Percentiles rank a stretch among this genome's conserved stretches.
Conservation (phyloP, 2,888 invertebrate species). For the Lordiphosa andalusiaca region DNA sequence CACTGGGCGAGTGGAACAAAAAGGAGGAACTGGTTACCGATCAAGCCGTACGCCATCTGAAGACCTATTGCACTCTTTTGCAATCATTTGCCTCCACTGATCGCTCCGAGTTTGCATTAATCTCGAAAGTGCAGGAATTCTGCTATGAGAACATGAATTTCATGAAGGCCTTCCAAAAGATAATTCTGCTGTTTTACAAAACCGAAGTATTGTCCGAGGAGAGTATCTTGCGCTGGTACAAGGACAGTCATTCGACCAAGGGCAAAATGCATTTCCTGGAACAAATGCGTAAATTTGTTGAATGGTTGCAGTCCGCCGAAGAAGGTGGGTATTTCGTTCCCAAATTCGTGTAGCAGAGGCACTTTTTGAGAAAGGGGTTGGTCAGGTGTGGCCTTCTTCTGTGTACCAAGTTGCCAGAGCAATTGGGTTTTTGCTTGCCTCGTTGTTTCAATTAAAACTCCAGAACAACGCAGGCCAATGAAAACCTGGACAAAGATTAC, state of each 20-base stretch:
- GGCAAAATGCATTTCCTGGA: slow-evolving; percentile 99
- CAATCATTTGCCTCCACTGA: slow-evolving; percentile 92
- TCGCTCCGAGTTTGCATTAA: slow-evolving; percentile 92
- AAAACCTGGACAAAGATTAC: slow-evolving; percentile 58
- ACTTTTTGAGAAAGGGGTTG: slow-evolving; percentile 61
- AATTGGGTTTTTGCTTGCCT: slow-evolving; percentile 78
- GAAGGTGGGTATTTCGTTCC: slow-evolving; percentile 82
- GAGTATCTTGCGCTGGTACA: slow-evolving; percentile 97
- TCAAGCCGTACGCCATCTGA: slow-evolving; percentile 94
- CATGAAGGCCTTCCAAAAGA: slow-evolving; percentile 99
- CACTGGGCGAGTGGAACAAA: slow-evolving; percentile 98
- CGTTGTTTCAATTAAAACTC: slow-evolving; percentile 39
- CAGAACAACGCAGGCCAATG: slow-evolving; percentile 75
- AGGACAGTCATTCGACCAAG: slow-evolving; percentile 94
- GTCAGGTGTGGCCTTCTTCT: slow-evolving; percentile 41
- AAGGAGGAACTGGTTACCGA: slow-evolving; percentile 98
- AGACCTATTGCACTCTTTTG: slow-evolving; percentile 91
- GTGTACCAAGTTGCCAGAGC: slow-evolving; percentile 73
- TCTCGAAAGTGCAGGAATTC: slow-evolving; percentile 97
- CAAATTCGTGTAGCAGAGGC: slow-evolving; percentile 19
- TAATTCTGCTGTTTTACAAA: slow-evolving; percentile 97
- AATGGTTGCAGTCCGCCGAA: slow-evolving; percentile 98
- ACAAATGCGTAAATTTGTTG: slow-evolving; percentile 98
- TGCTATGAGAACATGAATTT: slow-evolving; percentile 99
- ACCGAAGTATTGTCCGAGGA: slow-evolving; percentile 97